Evolutionary conservation across 2,113 vertebrate species (phyloP).

Genomic region (Muntiacus reevesi): DNA sequence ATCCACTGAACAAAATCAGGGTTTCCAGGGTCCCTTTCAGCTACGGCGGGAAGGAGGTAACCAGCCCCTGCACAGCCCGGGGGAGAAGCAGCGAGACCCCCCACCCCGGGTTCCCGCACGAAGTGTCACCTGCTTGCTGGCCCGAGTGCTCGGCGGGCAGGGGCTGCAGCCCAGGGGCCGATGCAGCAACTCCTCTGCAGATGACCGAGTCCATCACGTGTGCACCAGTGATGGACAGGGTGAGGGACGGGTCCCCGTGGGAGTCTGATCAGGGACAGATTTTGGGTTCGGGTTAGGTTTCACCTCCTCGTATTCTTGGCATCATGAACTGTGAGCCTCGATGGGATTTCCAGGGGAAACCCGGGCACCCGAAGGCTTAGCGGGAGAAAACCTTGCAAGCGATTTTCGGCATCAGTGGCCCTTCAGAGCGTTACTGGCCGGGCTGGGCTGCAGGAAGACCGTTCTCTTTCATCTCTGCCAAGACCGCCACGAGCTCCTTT

Average conservation of each 20-base stretch:
- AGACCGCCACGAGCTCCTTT: background rate
- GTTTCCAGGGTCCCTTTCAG: background rate
- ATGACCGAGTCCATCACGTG: accelerated
- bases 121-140: no score
- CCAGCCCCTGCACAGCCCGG: accelerated
- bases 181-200: background rate
- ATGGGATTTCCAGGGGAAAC: background rate
- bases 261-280: background rate
- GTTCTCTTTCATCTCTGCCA: background rate
- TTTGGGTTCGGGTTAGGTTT: background rate
- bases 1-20: background rate
- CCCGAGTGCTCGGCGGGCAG: accelerated
- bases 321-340: background rate
- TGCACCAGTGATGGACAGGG: accelerated
- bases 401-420: background rate
- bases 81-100: background rate
- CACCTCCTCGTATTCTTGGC: background rate
- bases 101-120: background rate
- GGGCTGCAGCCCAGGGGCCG: background rate
- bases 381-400: background rate
- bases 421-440: accelerated
- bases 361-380: background rate
- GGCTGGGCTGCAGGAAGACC: background rate
- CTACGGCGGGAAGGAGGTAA: no score
- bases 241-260: accelerated